Base-by-base conservation (phyloP, 1,140 invertebrate genomes). In the Oryzaephilus surinamensis region DNA sequence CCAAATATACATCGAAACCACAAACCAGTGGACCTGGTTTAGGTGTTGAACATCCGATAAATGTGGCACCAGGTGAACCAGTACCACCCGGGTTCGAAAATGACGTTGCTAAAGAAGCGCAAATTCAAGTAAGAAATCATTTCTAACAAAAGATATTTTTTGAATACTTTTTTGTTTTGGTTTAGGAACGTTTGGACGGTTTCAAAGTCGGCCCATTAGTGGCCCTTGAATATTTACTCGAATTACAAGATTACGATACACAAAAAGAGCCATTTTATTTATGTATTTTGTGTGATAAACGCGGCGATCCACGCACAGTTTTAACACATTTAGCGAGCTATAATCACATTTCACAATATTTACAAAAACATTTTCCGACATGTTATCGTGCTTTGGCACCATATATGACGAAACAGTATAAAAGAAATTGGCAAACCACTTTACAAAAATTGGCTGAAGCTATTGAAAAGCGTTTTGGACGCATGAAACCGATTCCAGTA, bases 221-320 rank as follows among this genome's bases (percentile, higher is more conserved):
- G 18, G 64, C 80, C 16, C 54, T 81, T 7, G 82, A 84, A 57
- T 85, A 84, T 57, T 57, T 81, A 16, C 57, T 84, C 7, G 82
- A 84, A 58, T 55, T 83, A 43, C 65, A 73, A 15, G 75, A 78
- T 38, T 66, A 73, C 44, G 69, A 76, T 20, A 62, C 65, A 4
- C 60, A 60, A 38, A 66, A 71, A 46, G 77, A 81, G 52, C 79
- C 80, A 1, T 65, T 68, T 38, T 85, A 85, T 54, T 69, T 76
- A 23, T 87, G 83, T 60, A 69, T 80, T 41, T 64, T 85, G 26
- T 87, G 83, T 61, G 71, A 75, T 48, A 84, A 84, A 55, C 74
- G 76, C 49, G 80, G 80, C 15, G 79, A 83, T 60, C 75, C 75
- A 19, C 67, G 80, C 17, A 83, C 76, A 11, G 79, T 84, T 38